Evolutionary conservation across 2,888 invertebrate genomes (phyloP), one percentile per base, ranked within the genome.

Genomic region (Petrolisthes cinctipes): DNA sequence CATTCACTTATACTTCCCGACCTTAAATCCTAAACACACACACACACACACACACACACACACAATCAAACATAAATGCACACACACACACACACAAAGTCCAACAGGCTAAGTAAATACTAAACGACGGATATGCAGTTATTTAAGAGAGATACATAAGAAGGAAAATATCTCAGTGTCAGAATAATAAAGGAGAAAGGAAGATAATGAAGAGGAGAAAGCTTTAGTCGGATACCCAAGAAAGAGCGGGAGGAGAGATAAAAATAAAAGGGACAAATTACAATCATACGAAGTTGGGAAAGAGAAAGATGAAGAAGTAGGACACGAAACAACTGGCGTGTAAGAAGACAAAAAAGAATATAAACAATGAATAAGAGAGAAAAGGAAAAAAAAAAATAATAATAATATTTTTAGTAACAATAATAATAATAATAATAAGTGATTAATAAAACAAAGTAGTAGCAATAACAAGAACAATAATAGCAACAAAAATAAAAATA

Each of bases 121-220:
- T 37, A 37, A 37, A 37, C 37, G 37, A 37, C 37, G 37, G 37
- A 37, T 37, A 37, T 37, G 0, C 37, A 37, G 37, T 0, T 37
- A 37, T 37, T 37, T 37, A 37, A 37, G 37, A 37, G 37, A 37
- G 37, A 37, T 37, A 2, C 37, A 37, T 37, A 37, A 2, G 37
- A 37, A 37, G 2, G 2, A 37, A 37, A 37, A 37, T 37, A 37
- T 37, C 37, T 37, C 37, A 51, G 54, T 54, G 78, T 54, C 54
- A 78, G 78, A 78, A 53, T 53, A 54, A 78, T 53, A 78, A 54
- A 78, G 78, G 78, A 78, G 78, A 78, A 54, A 78, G 78, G 56
- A 54, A 78, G 78, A 78, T 53, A 78, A 54, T 54, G 78, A 78
- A 54, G 56, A 54, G 56, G 78, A 54, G 78, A 53, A 54, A 53